Percentiles rank a stretch among this genome's conserved stretches.
Conservation (phyloP, 2,113 vertebrate genomes). For the Xiphorhynchus elegans region DNA sequence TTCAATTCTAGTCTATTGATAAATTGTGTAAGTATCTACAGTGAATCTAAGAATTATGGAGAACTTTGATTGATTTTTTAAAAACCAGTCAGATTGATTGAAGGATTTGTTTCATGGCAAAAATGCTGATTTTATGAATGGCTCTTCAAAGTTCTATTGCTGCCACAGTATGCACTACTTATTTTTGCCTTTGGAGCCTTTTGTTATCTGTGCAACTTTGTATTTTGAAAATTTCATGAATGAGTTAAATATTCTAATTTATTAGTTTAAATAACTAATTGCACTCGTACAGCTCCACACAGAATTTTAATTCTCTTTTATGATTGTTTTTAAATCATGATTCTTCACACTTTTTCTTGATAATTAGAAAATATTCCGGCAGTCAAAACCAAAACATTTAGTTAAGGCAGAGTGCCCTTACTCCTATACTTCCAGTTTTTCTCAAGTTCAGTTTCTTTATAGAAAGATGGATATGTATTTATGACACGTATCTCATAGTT, state of each 20-base stretch:
- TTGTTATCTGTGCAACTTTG: not conserved
- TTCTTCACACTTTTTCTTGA: not conserved
- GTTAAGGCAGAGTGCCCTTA: not conserved
- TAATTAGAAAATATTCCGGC: not conserved
- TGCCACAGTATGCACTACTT: not conserved
- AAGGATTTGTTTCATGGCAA: not conserved
- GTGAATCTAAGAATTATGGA: not conserved
- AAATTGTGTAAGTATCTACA: not conserved
- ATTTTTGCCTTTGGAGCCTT: not conserved
- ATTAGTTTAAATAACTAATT: not conserved
- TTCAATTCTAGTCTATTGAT: not conserved
- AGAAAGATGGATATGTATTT: not conserved
- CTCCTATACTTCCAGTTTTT: not conserved
- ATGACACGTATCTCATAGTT: not conserved
- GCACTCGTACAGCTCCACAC: not conserved
- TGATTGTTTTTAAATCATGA: not conserved
- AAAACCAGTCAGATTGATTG: not conserved
- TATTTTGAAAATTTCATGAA: not conserved
- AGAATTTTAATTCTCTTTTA: not conserved
- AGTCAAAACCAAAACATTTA: not conserved
- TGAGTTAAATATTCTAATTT: not conserved
- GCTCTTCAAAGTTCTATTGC: not conserved
- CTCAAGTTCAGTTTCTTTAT: not conserved
- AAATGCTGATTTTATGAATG: not conserved
- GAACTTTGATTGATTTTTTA: not conserved